A percentile compares a stretch with the other conserved stretches of the same genome.
Conservation (phyloP, 1,140 invertebrate genomes). For the Tetranychus urticae region DNA sequence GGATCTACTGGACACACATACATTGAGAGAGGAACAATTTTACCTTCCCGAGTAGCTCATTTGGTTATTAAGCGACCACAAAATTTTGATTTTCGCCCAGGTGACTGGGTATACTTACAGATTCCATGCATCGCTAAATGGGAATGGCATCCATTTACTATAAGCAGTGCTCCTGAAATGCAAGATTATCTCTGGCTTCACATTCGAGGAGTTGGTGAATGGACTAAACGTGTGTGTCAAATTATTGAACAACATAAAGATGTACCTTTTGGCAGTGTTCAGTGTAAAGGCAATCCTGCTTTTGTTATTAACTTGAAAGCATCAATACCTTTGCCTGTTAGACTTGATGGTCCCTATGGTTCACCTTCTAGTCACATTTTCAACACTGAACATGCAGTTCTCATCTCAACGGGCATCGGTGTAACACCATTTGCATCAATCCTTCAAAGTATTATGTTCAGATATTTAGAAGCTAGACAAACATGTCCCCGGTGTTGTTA, state of each 20-base stretch:
- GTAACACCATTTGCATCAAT: conserved; percentile 94
- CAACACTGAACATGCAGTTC: conserved; percentile 69
- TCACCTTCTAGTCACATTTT: conserved; percentile 85
- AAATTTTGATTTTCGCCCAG: conserved; percentile 67
- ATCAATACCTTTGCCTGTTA: conserved; percentile 34
- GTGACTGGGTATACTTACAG: conserved; percentile 83
- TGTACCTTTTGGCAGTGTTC: no score
- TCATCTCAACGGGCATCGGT: conserved; percentile 85
- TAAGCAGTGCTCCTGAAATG: conserved; percentile 81
- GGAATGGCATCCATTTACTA: conserved; percentile 94
- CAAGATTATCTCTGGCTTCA: conserved; percentile 79
- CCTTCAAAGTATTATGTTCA: conserved; percentile 74
- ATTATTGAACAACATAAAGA: no score
- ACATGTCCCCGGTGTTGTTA: conserved; percentile 60
- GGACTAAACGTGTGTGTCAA: conserved; percentile 51
- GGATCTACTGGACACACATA: conserved; percentile 20
- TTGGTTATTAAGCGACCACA: conserved; percentile 50
- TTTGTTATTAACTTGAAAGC: no score
- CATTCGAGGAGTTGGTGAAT: conserved; percentile 73
- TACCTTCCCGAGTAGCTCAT: conserved; percentile 36
- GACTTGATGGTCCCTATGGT: conserved; percentile 79
- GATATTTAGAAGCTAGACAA: conserved; percentile 60
- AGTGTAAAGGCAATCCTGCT: no score
- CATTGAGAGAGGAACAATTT: conserved; percentile 53
- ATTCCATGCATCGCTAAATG: conserved; percentile 72